These are phyloP conservation scores for Eurystomus gularis DNA, from an alignment of 2,113 vertebrate genomes.

Conservation along the genomic window DNA sequence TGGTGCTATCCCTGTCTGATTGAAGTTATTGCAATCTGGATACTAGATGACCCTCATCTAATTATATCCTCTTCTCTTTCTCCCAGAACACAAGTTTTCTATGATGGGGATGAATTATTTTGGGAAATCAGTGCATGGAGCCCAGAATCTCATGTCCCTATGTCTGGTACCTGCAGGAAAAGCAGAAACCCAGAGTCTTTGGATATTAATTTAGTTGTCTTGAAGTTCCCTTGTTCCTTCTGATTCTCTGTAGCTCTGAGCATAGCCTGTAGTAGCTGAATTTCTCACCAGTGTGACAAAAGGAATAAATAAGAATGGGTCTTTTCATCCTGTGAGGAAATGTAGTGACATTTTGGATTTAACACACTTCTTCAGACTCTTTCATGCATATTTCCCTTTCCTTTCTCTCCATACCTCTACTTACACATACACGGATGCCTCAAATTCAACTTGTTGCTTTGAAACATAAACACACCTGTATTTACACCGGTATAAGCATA, in stretches of 20 bases:
- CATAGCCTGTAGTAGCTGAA: not conserved
- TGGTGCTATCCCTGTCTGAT: not conserved
- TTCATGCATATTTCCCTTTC: not conserved
- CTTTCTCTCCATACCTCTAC: not conserved
- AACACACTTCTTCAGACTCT: not conserved
- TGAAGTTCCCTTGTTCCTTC: not conserved
- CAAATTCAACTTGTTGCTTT: not conserved
- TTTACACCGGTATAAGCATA: not conserved
- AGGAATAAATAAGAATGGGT: not conserved
- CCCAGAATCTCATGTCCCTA: not conserved
- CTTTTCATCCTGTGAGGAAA: not conserved
- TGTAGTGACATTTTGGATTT: not conserved
- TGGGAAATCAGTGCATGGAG: not conserved
- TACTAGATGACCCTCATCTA: not conserved
- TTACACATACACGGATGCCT: not conserved
- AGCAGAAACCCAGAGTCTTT: not conserved
- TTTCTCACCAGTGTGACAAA: not conserved
- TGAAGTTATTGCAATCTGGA: not conserved
- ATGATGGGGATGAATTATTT: rapidly evolving
- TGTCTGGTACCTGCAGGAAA: not conserved
- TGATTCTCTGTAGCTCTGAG: not conserved
- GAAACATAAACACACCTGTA: not conserved
- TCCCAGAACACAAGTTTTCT: not conserved
- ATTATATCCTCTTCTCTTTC: not conserved
- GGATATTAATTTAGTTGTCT: not conserved